Evolutionary conservation across 2,113 vertebrate species (phyloP).

Genomic region (human (Homo sapiens)): GRCh38 chr3:11466001-11466500

Average conservation of each 20-base stretch:
- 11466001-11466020: constrained; percentile 64
- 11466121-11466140: constrained; percentile 61
- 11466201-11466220: constrained; percentile 74
- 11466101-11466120: constrained; percentile 79
- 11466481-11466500: constrained; percentile 60
- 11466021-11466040: constrained; percentile 68
- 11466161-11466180: constrained; percentile 72
- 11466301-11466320: constrained; percentile 65
- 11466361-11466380: not conserved
- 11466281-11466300: constrained; percentile 66
- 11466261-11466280: constrained; percentile 76
- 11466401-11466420: constrained; percentile 43
- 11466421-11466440: constrained; percentile 50
- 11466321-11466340: constrained; percentile 69
- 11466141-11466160: constrained; percentile 69
- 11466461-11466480: constrained; percentile 59
- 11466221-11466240: constrained; percentile 76
- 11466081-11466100: constrained; percentile 74
- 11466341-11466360: constrained; percentile 62
- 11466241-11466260: constrained; percentile 81
- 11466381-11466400: constrained; percentile 14
- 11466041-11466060: constrained; percentile 71
- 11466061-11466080: constrained; percentile 72
- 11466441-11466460: constrained; percentile 42
- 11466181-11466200: constrained; percentile 80